Conservation (phyloP, 2,888 invertebrate genomes). For the Torymus tubicola region DNA sequence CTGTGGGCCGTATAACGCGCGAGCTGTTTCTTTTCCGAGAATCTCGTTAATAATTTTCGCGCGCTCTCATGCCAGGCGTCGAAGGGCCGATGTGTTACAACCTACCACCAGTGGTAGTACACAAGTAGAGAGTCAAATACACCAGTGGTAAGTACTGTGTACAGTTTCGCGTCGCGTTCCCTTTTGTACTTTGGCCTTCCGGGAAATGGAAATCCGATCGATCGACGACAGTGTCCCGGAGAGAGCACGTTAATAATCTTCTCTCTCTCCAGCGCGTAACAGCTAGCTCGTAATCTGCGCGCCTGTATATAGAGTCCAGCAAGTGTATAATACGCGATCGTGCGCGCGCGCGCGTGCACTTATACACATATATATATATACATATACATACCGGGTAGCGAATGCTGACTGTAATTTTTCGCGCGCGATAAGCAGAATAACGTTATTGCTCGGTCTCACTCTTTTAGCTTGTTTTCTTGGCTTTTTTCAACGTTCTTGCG, state of each 20-base stretch:
- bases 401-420: conserved; percentile 40
- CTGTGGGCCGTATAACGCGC: not conserved
- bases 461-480: not conserved
- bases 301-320: too few relatives aligned
- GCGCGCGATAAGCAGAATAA: conserved; percentile 36
- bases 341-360: too few relatives aligned
- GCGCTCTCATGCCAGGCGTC: not conserved
- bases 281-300: not conserved
- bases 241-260: conserved; percentile 26
- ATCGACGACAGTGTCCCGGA: not conserved
- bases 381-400: not conserved
- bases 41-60: conserved; percentile 22
- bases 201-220: conserved; percentile 39
- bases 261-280: not conserved
- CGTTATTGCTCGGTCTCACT: not conserved
- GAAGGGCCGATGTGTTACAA: not conserved
- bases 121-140: not conserved
- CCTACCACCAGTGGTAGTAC: too few relatives aligned
- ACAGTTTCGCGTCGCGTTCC: not conserved
- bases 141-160: not conserved
- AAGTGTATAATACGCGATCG: too few relatives aligned
- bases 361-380: too few relatives aligned
- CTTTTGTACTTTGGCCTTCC: conserved; percentile 36
- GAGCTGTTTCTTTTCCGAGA: conserved; percentile 33
- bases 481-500: conserved; percentile 16